Percentiles rank a stretch among this genome's conserved stretches.
Conservation (phyloP, 2,797 vertebrate species). For the Molossus alvarezi region DNA sequence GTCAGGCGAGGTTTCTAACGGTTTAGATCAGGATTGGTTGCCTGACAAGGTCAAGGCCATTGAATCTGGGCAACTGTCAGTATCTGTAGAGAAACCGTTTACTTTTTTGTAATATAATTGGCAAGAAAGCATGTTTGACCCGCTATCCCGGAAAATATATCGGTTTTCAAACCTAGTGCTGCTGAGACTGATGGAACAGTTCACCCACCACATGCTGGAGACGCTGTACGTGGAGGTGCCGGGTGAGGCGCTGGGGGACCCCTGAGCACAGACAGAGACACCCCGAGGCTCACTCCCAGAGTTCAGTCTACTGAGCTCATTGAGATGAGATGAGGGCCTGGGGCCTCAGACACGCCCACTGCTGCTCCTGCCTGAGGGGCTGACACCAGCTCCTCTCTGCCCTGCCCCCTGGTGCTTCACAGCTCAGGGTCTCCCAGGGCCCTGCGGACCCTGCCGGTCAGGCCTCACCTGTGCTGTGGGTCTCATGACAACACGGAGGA, state of each 20-base stretch:
- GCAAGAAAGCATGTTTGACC: too few relatives aligned
- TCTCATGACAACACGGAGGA: too few relatives aligned
- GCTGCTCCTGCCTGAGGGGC: too few relatives aligned
- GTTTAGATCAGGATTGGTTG: background rate
- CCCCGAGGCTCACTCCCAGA: background rate
- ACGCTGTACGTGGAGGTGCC: background rate
- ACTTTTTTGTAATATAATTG: too few relatives aligned
- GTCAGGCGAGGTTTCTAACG: too few relatives aligned
- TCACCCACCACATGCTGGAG: background rate
- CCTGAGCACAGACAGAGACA: background rate
- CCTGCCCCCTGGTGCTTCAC: too few relatives aligned
- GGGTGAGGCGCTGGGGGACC: background rate
- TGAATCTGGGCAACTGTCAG: background rate
- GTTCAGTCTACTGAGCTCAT: too few relatives aligned
- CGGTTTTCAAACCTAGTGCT: background rate
- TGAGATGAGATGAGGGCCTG: too few relatives aligned
- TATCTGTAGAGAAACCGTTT: background rate
- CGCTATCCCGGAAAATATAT: background rate
- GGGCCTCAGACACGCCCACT: too few relatives aligned
- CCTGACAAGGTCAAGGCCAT: background rate
- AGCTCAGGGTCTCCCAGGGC: too few relatives aligned
- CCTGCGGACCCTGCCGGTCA: background rate
- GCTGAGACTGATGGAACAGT: background rate
- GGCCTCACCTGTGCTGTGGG: too few relatives aligned
- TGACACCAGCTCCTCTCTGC: too few relatives aligned